A percentile compares a stretch with the other conserved stretches of the same genome.
Conservation (phyloP, 2,113 vertebrate genomes). For the Melospiza georgiana region DNA sequence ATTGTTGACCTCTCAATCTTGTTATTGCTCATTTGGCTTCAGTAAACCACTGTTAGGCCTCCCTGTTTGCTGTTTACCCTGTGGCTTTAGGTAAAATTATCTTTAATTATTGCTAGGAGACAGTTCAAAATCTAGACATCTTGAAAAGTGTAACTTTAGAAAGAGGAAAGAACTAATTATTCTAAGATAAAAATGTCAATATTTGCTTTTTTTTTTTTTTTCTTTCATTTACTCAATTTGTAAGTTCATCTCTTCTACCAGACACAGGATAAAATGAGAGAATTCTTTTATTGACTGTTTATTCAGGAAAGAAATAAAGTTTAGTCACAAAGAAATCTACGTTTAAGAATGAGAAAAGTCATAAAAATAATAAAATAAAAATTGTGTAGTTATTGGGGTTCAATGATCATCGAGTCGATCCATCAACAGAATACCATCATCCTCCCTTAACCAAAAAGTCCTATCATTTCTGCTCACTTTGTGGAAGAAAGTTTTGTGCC, state of each 20-base stretch:
- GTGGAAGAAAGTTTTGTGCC: neutral
- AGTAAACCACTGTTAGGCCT: neutral
- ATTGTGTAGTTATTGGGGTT: neutral
- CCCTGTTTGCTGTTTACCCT: neutral
- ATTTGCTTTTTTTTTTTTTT: neutral
- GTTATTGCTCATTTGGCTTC: neutral
- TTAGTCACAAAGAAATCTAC: neutral
- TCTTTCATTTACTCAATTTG: neutral
- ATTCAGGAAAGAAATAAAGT: neutral
- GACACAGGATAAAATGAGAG: neutral
- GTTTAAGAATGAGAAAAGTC: neutral
- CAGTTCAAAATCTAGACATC: neutral
- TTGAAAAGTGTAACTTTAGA: neutral
- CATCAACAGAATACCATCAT: fast-evolving
- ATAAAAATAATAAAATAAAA: neutral
- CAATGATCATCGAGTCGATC: neutral
- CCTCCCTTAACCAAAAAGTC: neutral
- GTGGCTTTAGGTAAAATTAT: neutral
- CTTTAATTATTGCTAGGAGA: neutral
- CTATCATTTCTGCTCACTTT: neutral
- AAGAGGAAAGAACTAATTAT: neutral
- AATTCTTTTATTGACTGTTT: neutral
- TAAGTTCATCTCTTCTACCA: neutral
- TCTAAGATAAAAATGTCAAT: neutral
- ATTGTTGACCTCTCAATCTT: neutral